phyloP scores from a whole-genome alignment of 1,140 invertebrate genomes.

The Drosophila subpulchrella region DNA sequence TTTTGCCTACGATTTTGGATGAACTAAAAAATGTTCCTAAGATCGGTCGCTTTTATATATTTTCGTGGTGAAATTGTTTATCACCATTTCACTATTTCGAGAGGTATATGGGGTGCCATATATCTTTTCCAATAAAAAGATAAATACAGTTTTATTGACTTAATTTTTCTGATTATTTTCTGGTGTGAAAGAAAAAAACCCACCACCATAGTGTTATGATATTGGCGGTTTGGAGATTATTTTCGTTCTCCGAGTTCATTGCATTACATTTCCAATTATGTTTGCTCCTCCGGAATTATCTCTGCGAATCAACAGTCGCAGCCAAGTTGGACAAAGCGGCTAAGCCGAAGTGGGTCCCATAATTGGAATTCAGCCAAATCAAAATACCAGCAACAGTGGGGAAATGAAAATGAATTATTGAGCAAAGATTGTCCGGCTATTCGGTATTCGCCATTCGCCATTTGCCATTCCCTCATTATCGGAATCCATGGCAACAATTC shows the following conservation, averaged over 20 bases:
- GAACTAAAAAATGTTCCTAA: too few relatives aligned
- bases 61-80: too few relatives aligned
- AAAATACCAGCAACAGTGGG: constrained; percentile 58
- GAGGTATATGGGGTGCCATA: too few relatives aligned
- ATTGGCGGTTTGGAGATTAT: neutral
- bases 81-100: too few relatives aligned
- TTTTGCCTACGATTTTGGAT: too few relatives aligned
- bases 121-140: too few relatives aligned
- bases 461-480: constrained; percentile 50
- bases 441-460: constrained; percentile 3
- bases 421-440: constrained; percentile 51
- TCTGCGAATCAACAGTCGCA: constrained; percentile 39
- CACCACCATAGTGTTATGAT: neutral
- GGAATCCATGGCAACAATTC: constrained; percentile 71
- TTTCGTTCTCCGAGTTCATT: constrained; percentile 30
- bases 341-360: constrained; percentile 32
- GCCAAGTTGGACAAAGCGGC: constrained; percentile 40
- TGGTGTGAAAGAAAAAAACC: neutral
- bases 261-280: constrained; percentile 49
- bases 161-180: neutral
- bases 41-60: too few relatives aligned
- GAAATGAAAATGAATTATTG: constrained; percentile 68
- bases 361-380: constrained; percentile 63
- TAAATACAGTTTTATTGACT: neutral
- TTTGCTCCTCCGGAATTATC: constrained; percentile 30